A percentile compares a stretch with the other conserved stretches of the same genome.
Evolutionary conservation across 2,113 vertebrate genomes (phyloP).

Genomic region (Solea senegalensis): DNA sequence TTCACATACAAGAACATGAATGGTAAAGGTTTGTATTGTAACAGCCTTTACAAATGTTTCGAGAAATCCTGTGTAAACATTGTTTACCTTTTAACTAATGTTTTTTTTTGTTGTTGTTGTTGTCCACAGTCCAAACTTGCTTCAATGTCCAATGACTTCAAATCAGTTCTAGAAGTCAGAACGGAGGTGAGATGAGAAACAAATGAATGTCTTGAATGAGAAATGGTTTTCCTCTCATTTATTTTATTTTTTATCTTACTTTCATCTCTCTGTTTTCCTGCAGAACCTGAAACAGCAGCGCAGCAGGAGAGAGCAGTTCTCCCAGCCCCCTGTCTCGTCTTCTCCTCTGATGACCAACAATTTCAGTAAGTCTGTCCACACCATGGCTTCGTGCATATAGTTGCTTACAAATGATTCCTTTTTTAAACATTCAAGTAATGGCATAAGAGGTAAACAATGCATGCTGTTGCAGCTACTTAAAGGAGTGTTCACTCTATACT

Average conservation of each 20-base stretch:
- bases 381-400: not conserved
- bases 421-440: slow-evolving; percentile 23
- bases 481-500: slow-evolving; percentile 56
- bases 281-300: slow-evolving; percentile 95
- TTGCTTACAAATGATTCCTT: not conserved
- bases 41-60: not conserved
- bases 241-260: not conserved
- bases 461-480: slow-evolving; percentile 14
- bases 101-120: not conserved
- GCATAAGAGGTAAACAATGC: slow-evolving; percentile 18
- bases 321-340: slow-evolving; percentile 82
- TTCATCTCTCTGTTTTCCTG: not conserved
- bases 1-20: too few relatives aligned
- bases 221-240: not conserved
- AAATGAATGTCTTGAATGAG: not conserved
- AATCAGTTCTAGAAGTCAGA: slow-evolving; percentile 93
- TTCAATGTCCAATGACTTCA: slow-evolving; percentile 95
- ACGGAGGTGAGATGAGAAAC: slow-evolving; percentile 86
- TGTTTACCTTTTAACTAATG: not conserved
- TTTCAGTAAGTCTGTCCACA: slow-evolving; percentile 82
- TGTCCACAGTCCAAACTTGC: slow-evolving; percentile 89
- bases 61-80: not conserved
- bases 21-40: too few relatives aligned
- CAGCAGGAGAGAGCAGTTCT: slow-evolving; percentile 91
- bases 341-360: slow-evolving; percentile 86